Evolutionary conservation across 1,140 invertebrate genomes (phyloP).

Genomic region (Hestina assimilis): DNA sequence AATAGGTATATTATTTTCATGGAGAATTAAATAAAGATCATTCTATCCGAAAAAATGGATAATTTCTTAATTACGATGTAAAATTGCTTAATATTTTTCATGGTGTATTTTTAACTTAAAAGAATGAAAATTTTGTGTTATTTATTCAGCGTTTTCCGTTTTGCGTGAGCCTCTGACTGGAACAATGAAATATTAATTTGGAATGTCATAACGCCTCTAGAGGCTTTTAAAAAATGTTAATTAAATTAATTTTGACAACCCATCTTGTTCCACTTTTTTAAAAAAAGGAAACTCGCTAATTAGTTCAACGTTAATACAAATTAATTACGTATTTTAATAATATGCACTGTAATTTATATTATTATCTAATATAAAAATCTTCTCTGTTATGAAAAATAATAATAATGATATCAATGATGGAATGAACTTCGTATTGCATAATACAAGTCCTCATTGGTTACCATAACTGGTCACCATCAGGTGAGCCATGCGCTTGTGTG

Average conservation of each 20-base stretch:
- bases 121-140: background rate
- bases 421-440: too few species aligned
- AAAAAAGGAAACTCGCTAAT: too few species aligned
- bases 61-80: background rate
- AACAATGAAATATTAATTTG: slow-evolving; percentile 9
- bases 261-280: background rate
- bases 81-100: background rate
- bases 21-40: background rate
- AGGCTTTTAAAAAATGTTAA: slow-evolving; percentile 11
- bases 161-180: background rate
- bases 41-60: background rate
- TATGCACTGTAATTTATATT: too few species aligned
- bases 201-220: background rate
- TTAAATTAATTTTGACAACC: slow-evolving; percentile 7
- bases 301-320: too few species aligned
- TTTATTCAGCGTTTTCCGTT: background rate
- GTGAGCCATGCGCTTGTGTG: background rate
- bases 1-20: too few species aligned
- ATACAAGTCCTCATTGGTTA: too few species aligned
- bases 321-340: too few species aligned
- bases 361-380: too few species aligned
- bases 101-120: background rate
- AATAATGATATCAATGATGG: too few species aligned
- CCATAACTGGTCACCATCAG: too few species aligned
- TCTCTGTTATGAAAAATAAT: too few species aligned